These are phyloP conservation scores for Gallinago media DNA, from an alignment of 2,113 vertebrate species.

Conservation along the genomic window DNA sequence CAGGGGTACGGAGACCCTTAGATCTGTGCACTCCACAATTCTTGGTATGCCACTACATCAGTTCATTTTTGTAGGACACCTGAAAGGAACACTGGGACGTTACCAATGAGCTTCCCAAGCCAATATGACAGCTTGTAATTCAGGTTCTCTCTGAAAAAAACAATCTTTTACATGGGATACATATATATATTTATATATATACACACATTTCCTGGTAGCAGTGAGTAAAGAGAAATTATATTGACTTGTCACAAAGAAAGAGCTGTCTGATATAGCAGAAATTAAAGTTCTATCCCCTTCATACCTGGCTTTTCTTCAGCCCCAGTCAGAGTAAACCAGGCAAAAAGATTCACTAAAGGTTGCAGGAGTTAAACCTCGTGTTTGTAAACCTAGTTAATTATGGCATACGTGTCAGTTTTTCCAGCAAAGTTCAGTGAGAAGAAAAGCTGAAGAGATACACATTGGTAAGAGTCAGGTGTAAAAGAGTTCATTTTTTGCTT, in stretches of 20 bases:
- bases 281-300: background rate
- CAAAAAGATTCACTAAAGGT: background rate
- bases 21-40: too few relatives aligned
- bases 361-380: background rate
- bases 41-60: too few relatives aligned
- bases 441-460: background rate
- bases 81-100: too few relatives aligned
- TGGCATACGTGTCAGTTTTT: background rate
- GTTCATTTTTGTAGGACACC: too few relatives aligned
- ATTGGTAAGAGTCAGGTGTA: background rate
- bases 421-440: background rate
- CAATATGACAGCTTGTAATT: too few relatives aligned
- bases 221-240: background rate
- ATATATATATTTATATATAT: background rate
- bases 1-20: too few relatives aligned
- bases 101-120: too few relatives aligned
- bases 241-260: background rate
- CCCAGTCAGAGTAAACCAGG: background rate
- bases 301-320: background rate
- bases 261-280: background rate
- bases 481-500: background rate
- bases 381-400: background rate
- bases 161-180: background rate
- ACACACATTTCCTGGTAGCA: background rate
- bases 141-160: background rate